Evolutionary conservation across 2,113 vertebrate genomes (phyloP).

Genomic region (Elanus axillaris): DNA sequence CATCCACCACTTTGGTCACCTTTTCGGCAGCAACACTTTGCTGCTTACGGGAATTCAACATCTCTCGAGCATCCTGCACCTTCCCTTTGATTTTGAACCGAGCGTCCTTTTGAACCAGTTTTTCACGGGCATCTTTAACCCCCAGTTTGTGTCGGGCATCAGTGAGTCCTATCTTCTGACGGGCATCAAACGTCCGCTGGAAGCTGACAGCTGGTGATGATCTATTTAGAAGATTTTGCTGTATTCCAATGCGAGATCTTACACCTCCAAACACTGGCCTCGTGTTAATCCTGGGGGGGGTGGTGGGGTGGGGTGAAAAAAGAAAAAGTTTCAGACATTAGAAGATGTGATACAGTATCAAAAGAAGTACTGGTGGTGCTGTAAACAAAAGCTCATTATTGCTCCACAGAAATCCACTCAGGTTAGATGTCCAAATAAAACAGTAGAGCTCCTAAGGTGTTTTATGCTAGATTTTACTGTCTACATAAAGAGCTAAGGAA

Average conservation of each 20-base stretch:
- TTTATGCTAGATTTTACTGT: neutral
- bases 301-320: rapidly evolving
- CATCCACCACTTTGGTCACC: conserved; percentile 84
- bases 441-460: neutral
- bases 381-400: neutral
- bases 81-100: conserved; percentile 90
- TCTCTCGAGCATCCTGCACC: conserved; percentile 91
- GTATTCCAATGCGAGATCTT: conserved; percentile 72
- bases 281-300: conserved; percentile 51
- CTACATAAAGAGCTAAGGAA: neutral
- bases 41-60: conserved; percentile 92
- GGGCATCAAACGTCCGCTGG: conserved; percentile 86
- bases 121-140: conserved; percentile 91
- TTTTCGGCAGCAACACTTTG: conserved; percentile 70
- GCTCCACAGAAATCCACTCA: neutral
- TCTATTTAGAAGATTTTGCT: conserved; percentile 64
- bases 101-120: conserved; percentile 89
- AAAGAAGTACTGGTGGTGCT: neutral
- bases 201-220: conserved; percentile 48
- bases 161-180: conserved; percentile 88
- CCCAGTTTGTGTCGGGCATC: conserved; percentile 89
- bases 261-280: conserved; percentile 71
- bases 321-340: neutral
- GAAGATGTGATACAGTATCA: neutral
- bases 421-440: neutral